A percentile compares a stretch with the other conserved stretches of the same genome.
phyloP scores from a whole-genome alignment of 2,888 invertebrate genomes.

The Leptinotarsa tumamoca region DNA sequence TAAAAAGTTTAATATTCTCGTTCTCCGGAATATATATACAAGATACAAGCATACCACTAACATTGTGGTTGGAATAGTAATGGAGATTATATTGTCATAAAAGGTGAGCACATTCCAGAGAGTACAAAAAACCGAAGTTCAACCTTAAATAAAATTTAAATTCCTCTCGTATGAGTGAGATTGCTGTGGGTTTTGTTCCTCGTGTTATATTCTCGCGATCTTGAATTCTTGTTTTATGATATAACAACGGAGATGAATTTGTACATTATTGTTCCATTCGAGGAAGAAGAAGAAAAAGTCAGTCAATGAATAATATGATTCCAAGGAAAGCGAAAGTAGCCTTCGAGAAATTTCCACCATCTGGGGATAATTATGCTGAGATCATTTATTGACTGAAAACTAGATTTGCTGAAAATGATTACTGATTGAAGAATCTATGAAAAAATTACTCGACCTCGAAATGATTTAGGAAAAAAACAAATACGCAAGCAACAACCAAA shows the following conservation, averaged over 20 bases:
- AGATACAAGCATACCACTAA: constrained; percentile 24
- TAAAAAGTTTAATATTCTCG: constrained; percentile 26
- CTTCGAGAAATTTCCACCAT: too few relatives aligned
- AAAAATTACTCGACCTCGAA: too few relatives aligned
- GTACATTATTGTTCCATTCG: too few relatives aligned
- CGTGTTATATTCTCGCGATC: neutral
- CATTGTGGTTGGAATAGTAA: constrained; percentile 28
- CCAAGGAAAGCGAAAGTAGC: too few relatives aligned
- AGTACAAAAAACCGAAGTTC: neutral
- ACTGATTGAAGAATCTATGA: too few relatives aligned
- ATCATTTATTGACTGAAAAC: too few relatives aligned
- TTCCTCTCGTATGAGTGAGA: neutral
- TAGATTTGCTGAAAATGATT: too few relatives aligned
- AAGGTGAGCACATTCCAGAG: constrained; percentile 12
- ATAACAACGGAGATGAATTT: neutral
- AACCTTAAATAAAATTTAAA: neutral
- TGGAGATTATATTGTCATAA: constrained; percentile 25
- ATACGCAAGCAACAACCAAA: too few relatives aligned
- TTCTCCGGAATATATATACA: constrained; percentile 23
- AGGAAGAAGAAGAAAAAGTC: too few relatives aligned
- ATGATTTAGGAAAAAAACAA: too few relatives aligned
- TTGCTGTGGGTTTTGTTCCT: neutral
- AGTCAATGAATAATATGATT: too few relatives aligned
- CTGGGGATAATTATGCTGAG: too few relatives aligned
- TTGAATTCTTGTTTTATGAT: neutral